Evolutionary conservation across 2,113 vertebrate species (phyloP).

Genomic region (Cyanoderma ruficeps): DNA sequence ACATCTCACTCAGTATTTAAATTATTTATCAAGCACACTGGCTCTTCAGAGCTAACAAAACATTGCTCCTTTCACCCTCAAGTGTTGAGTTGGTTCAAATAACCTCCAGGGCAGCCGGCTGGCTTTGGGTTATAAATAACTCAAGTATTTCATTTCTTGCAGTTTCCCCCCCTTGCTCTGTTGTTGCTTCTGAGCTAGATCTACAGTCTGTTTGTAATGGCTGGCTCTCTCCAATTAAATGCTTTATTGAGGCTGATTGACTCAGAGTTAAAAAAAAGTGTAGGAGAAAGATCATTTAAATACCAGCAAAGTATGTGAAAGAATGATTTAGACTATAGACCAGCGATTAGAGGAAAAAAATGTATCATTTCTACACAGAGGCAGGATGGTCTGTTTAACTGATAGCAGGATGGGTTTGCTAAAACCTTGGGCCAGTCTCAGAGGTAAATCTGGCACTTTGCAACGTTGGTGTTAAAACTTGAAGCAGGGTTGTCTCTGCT

Average conservation of each 20-base stretch:
- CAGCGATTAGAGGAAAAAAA: not conserved
- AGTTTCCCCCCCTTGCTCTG: not conserved
- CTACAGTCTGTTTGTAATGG: not conserved
- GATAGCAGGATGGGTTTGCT: not conserved
- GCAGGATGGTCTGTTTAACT: not conserved
- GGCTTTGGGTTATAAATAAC: slow-evolving; percentile 49
- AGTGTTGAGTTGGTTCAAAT: slow-evolving; percentile 46
- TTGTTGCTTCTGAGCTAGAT: not conserved
- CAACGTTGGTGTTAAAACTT: not conserved
- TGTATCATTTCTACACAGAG: not conserved
- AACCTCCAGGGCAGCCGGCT: not conserved
- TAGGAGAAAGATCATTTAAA: not conserved
- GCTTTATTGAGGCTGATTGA: not conserved
- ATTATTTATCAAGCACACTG: slow-evolving; percentile 17
- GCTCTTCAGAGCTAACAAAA: slow-evolving; percentile 23
- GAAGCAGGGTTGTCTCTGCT: not conserved
- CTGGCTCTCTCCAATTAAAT: not conserved
- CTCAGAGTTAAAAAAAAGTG: not conserved
- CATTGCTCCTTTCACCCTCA: slow-evolving; percentile 33
- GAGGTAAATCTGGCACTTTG: not conserved
- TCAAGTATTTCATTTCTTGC: slow-evolving; percentile 3
- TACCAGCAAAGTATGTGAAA: not conserved
- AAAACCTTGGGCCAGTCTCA: not conserved
- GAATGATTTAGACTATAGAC: not conserved
- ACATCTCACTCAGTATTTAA: slow-evolving; percentile 21